Conservation (phyloP, 1,140 invertebrate genomes). For the Leptinotarsa lineolata region DNA sequence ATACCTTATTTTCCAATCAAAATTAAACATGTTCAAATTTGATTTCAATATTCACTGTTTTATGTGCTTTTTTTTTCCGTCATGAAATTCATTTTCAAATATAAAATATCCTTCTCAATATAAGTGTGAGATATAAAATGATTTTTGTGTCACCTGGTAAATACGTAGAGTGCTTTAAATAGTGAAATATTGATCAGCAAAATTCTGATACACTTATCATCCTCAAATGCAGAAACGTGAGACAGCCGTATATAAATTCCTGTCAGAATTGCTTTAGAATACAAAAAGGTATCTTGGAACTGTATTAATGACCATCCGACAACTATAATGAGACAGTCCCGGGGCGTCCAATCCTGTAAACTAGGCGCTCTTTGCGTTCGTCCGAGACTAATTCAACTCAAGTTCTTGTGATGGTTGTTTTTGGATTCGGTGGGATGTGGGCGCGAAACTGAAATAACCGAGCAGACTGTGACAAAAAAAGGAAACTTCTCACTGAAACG, state of each 20-base stretch:
- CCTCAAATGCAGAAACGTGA: background rate
- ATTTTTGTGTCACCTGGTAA: no score
- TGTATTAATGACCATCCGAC: background rate
- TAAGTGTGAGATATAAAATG: no score
- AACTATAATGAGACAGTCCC: background rate
- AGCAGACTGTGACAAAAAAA: no score
- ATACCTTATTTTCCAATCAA: no score
- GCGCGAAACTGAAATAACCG: background rate
- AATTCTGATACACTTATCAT: background rate
- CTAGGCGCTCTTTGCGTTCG: background rate
- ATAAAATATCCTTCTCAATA: no score
- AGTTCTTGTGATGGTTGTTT: background rate
- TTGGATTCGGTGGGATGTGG: background rate
- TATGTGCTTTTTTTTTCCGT: no score
- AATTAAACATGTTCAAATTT: no score
- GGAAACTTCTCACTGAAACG: no score
- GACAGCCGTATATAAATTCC: background rate
- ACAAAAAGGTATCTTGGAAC: background rate
- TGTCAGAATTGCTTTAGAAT: background rate
- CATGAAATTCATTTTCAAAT: no score
- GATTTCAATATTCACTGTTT: no score
- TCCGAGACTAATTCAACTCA: background rate
- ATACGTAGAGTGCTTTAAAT: no score
- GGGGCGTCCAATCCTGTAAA: conserved; percentile 2
- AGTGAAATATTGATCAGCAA: background rate